A percentile compares a stretch with the other conserved stretches of the same genome.
phyloP scores from a whole-genome alignment of 2,888 invertebrate species.

The Craniophora ligustri region DNA sequence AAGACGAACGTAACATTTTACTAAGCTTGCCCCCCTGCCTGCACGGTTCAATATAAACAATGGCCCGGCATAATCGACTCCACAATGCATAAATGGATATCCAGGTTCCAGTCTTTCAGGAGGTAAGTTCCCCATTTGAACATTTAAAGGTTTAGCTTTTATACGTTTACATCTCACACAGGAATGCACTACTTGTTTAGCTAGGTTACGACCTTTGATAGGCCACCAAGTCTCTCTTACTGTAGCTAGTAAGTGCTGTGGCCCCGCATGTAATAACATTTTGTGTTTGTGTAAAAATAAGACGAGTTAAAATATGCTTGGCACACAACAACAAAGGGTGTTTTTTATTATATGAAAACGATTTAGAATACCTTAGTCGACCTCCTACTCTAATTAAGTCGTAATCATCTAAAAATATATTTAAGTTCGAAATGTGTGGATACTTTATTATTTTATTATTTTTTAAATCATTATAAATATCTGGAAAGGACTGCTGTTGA shows the following conservation, averaged over 20 bases:
- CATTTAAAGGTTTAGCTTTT: slow-evolving; percentile 30
- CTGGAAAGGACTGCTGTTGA: slow-evolving; percentile 2
- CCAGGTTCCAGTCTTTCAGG: slow-evolving; percentile 28
- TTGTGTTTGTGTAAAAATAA: slow-evolving; percentile 19
- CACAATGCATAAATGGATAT: slow-evolving; percentile 7
- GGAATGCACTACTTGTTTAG: slow-evolving; percentile 29
- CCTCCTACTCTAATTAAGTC: background rate
- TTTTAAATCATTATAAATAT: background rate
- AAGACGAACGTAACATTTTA: slow-evolving; percentile 39
- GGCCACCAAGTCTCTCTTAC: slow-evolving; percentile 29
- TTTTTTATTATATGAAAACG: slow-evolving; percentile 23
- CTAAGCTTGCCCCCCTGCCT: slow-evolving; percentile 44
- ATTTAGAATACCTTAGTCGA: background rate
- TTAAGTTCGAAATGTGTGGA: slow-evolving; percentile 10
- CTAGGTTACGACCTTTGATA: slow-evolving; percentile 33
- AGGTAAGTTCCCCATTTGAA: slow-evolving; percentile 41
- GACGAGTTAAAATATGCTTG: slow-evolving; percentile 32
- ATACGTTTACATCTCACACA: slow-evolving; percentile 46
- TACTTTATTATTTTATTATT: background rate
- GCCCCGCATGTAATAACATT: slow-evolving; percentile 26
- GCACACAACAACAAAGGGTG: slow-evolving; percentile 26
- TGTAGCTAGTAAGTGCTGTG: slow-evolving; percentile 22
- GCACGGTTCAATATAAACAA: slow-evolving; percentile 7
- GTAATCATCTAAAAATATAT: background rate
- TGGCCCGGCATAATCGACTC: background rate